phyloP scores from a whole-genome alignment of 1,140 invertebrate genomes.

The Cydia amplana region DNA sequence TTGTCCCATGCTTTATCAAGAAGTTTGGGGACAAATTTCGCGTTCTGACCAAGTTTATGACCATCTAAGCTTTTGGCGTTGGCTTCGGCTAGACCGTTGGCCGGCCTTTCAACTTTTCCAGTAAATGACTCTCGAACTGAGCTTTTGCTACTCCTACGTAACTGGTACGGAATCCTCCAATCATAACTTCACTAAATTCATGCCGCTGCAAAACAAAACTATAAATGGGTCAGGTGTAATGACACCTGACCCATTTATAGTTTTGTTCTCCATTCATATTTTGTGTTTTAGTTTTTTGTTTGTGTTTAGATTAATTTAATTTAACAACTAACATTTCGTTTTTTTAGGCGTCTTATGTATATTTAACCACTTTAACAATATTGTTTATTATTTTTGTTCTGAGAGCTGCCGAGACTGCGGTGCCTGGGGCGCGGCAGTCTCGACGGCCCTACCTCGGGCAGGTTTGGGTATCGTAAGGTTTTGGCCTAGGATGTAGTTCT shows the following conservation, averaged over 20 bases:
- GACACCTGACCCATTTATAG: conserved; percentile 69
- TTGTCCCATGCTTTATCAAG: not conserved
- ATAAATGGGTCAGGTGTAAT: too few relatives aligned
- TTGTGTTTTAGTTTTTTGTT: conserved; percentile 55
- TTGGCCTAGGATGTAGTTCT: conserved; percentile 78
- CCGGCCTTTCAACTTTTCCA: not conserved
- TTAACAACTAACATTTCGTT: conserved; percentile 58
- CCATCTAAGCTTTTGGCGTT: not conserved
- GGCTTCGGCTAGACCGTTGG: not conserved
- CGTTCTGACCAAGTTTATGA: not conserved
- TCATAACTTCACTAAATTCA: conserved; percentile 29
- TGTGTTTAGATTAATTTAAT: conserved; percentile 66
- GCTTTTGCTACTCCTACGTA: not conserved
- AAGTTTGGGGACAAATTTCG: not conserved
- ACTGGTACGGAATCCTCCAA: conserved; percentile 27
- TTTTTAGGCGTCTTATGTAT: conserved; percentile 58
- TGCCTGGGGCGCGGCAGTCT: not conserved
- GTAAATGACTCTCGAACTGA: conserved; percentile 29
- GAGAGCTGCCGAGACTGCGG: conserved; percentile 21
- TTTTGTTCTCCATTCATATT: conserved; percentile 64
- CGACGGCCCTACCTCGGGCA: conserved; percentile 71
- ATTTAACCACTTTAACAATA: conserved; percentile 56
- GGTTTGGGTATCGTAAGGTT: conserved; percentile 80
- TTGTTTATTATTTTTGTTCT: conserved; percentile 54
- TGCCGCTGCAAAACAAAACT: conserved; percentile 25